Evolutionary conservation across 2,888 invertebrate species (phyloP).

Genomic region (Rutpela maculata): DNA sequence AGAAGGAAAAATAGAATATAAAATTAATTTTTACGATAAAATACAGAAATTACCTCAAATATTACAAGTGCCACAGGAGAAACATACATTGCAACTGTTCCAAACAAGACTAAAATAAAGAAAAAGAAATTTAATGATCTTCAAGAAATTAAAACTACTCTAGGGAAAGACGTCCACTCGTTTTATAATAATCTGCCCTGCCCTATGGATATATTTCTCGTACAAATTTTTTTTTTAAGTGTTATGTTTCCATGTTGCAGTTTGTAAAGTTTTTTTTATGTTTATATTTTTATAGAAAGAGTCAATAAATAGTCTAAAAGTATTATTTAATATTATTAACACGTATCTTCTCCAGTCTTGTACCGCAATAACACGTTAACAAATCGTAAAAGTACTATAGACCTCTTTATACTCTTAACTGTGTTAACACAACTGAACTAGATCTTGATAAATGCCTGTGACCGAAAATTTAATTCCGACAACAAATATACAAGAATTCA

Average conservation of each 20-base stretch:
- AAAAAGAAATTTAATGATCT: neutral
- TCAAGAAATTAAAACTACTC: slow-evolving; percentile 6
- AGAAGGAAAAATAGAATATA: slow-evolving; percentile 9
- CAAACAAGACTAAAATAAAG: too few relatives aligned
- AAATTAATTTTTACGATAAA: slow-evolving; percentile 1
- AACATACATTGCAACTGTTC: too few relatives aligned
- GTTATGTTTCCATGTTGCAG: slow-evolving; percentile 3
- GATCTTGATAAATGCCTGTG: slow-evolving; percentile 1
- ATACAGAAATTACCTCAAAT: slow-evolving; percentile 9
- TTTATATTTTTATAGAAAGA: slow-evolving; percentile 8
- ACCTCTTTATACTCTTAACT: slow-evolving; percentile 1
- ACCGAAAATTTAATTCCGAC: neutral
- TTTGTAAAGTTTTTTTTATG: neutral
- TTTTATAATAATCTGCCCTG: slow-evolving; percentile 1
- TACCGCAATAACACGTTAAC: slow-evolving; percentile 8
- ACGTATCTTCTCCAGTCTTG: neutral
- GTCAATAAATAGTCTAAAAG: slow-evolving; percentile 1
- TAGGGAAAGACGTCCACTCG: slow-evolving; percentile 2
- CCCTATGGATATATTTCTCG: neutral
- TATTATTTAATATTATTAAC: slow-evolving; percentile 10
- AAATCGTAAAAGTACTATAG: neutral
- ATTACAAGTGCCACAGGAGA: slow-evolving; percentile 13
- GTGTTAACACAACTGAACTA: neutral
- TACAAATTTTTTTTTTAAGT: neutral
- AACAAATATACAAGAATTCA: slow-evolving; percentile 5